These are phyloP conservation scores for Campoletis raptor DNA, from an alignment of 2,888 invertebrate genomes.

Conservation along the genomic window DNA sequence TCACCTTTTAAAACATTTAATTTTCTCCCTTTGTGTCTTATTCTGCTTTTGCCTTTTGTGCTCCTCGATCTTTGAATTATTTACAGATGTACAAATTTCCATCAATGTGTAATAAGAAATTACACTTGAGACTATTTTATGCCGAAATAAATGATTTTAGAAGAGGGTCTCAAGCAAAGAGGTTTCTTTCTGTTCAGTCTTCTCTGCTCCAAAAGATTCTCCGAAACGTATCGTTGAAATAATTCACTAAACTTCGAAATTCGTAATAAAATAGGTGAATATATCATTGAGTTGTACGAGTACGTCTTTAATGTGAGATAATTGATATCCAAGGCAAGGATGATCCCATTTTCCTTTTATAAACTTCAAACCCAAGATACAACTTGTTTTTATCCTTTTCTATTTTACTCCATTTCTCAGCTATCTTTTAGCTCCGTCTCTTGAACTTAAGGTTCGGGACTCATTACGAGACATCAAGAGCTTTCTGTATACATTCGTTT, in stretches of 20 bases:
- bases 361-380: slow-evolving; percentile 14
- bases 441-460: slow-evolving; percentile 33
- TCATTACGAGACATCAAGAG: slow-evolving; percentile 48
- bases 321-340: not conserved
- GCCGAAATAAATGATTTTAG: not conserved
- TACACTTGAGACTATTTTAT: not conserved
- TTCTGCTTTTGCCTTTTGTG: not conserved
- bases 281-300: slow-evolving; percentile 1
- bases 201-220: not conserved
- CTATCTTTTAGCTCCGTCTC: not conserved
- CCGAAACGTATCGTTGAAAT: not conserved
- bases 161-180: not conserved
- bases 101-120: slow-evolving; percentile 18
- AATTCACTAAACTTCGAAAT: not conserved
- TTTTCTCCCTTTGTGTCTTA: slow-evolving; percentile 34
- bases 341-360: slow-evolving; percentile 13
- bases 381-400: not conserved
- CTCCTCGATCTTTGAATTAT: slow-evolving; percentile 24
- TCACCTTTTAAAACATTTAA: slow-evolving; percentile 54
- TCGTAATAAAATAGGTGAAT: slow-evolving; percentile 25
- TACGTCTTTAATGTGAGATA: slow-evolving; percentile 1
- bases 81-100: not conserved
- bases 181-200: not conserved
- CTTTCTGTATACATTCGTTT: slow-evolving; percentile 34
- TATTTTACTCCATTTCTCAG: not conserved